Base-by-base conservation (phyloP, 1,140 invertebrate species). In the Drosophila truncata region DNA sequence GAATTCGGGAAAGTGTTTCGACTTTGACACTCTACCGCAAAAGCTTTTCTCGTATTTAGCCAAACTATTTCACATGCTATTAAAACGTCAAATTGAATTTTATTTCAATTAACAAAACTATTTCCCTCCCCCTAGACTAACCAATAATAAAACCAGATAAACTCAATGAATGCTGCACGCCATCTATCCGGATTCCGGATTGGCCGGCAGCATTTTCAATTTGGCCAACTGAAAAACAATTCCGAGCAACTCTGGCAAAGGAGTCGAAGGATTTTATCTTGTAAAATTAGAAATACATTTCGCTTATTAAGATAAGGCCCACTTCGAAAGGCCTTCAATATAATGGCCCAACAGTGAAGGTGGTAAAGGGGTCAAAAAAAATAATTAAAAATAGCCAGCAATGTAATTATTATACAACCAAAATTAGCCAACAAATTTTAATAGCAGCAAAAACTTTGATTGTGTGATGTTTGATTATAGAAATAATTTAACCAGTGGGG, bases 11-110 rank as follows among this genome's bases (percentile, higher is more conserved):
- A 71, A 35, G 49, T 42, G 18, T 18, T 18, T 60, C 42, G 13
- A 80, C 66, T 70, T 72, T 77, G 70, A 6, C 41, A 66, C 74
- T 86, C 82, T 86, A 69, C 81, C 65, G 54, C 9, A 79, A 75
- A 66, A 79, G 79, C 79, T 77, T 88, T 87, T 66, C 79, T 73
- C 80, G 80, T 83, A 69, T 87, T 87, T 83, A 83, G 67, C 80
- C 67, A 55, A 80, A 83, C 83, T 83, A 87, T 83, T 84, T 74
- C 76, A 73, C 71, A 78, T 83, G 83, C 80, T 69, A 87, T 87
- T 83, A 83, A 87, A 87, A 83, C 80, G 84, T 87, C 83, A 88
- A 87, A 87, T 83, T 72, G 84, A 88, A 88, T 87, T 87, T 87
- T 87, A 87, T 87, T 87, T 87, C 83, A 87, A 87, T 87, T 87